Percentiles rank a stretch among this genome's conserved stretches.
phyloP scores from a whole-genome alignment of 2,113 vertebrate species.

The Melanostigma gelatinosum region DNA sequence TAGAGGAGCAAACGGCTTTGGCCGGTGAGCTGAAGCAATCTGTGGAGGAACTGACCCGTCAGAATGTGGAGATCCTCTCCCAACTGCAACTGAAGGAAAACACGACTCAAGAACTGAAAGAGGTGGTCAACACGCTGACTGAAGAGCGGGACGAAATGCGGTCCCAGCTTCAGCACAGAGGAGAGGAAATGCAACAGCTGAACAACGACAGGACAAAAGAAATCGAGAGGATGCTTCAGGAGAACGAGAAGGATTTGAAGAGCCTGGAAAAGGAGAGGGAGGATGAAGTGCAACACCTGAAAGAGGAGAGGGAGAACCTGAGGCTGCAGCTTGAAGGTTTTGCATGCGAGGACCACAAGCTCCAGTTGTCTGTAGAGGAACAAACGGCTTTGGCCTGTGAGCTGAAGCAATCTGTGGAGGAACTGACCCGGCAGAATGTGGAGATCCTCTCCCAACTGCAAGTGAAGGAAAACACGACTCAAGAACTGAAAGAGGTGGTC shows the following conservation, averaged over 20 bases:
- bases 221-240: constrained; percentile 38
- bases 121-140: constrained; percentile 73
- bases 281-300: constrained; percentile 46
- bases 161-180: constrained; percentile 74
- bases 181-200: constrained; percentile 77
- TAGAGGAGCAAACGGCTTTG: constrained; percentile 52
- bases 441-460: constrained; percentile 74
- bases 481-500: constrained; percentile 83
- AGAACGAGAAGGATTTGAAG: constrained; percentile 44
- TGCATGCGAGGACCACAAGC: constrained; percentile 68
- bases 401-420: constrained; percentile 79
- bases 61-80: constrained; percentile 79
- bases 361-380: constrained; percentile 43
- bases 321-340: constrained; percentile 75
- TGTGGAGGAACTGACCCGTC: constrained; percentile 78
- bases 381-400: constrained; percentile 39
- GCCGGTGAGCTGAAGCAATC: constrained; percentile 73
- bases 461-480: constrained; percentile 79
- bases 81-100: constrained; percentile 83
- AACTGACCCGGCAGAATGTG: constrained; percentile 83
- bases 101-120: constrained; percentile 80
- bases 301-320: constrained; percentile 59
- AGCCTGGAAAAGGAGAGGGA: constrained; percentile 74
- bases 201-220: constrained; percentile 68
- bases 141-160: constrained; percentile 77